Evolutionary conservation across 1,140 invertebrate species (phyloP), one percentile per base, ranked within the genome.

Genomic region (Pteromalus puparum): DNA sequence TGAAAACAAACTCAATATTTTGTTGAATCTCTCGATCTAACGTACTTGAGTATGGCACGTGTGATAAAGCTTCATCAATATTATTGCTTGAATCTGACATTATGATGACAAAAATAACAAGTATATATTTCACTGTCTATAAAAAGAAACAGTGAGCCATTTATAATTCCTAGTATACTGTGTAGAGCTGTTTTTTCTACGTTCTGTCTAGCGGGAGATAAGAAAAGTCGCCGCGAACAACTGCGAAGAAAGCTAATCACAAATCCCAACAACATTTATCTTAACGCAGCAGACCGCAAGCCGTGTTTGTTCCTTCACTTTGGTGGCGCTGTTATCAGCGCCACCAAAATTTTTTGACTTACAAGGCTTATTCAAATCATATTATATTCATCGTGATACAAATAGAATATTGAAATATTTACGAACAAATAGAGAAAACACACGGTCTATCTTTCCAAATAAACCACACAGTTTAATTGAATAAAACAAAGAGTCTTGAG

Each of bases 191-290:
- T 73, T 53, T 81, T 73, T 81, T 46, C 21, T 53, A 21, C 42
- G n/a, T 53, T 81, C 79, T 24, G 26, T 26, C 18, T 24, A 28
- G 7, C 65, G 24, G 2, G 38, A 68, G 79, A 81, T 81, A 81
- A 81, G 79, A 73, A 46, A 28, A 81, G 79, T 53, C 67, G 68
- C 18, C 12, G 24, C 28, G 26, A 72, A 73, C 28, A 26, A 81
- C 42, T 81, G 28, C 42, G 79, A 81, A 46, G 38, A 61, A 53
- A 73, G 79, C 68, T 81, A 81, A 81, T 73, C 79, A 28, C 24
- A n/a, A 81, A 81, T 13, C 9, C 38, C 79, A 24, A 81, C 26
- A 38, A 73, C 42, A 48, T 28, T 42, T 68, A 34, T 12, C 34
- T 80, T 10, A 0, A 79, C 12, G 34, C 46, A 48, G 12, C 13